These are phyloP conservation scores for Scortum barcoo DNA, from an alignment of 2,113 vertebrate species.

Conservation along the genomic window DNA sequence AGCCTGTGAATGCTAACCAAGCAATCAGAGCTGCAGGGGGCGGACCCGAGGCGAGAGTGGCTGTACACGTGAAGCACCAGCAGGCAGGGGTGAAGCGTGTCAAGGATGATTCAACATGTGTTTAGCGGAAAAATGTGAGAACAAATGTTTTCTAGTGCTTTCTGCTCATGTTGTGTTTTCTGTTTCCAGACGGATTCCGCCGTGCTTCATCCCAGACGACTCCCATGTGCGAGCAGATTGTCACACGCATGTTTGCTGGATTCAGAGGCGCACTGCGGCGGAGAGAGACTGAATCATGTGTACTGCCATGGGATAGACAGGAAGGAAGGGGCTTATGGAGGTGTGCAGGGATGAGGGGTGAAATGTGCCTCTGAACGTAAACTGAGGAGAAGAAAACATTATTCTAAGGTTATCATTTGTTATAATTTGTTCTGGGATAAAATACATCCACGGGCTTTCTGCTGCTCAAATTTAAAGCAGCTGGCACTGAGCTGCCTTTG, in stretches of 20 bases:
- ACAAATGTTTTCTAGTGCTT: conserved; percentile 4
- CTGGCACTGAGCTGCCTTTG: background rate
- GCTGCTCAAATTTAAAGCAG: background rate
- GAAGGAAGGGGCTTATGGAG: conserved; percentile 1
- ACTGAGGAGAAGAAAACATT: background rate
- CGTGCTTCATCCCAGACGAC: background rate
- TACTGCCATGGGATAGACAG: conserved; percentile 14
- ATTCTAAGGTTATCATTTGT: background rate
- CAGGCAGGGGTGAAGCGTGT: conserved; percentile 49
- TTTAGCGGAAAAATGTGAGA: conserved; percentile 32
- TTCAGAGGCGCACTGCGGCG: background rate
- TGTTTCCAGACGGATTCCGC: rapidly evolving
- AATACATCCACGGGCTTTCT: background rate
- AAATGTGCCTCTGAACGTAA: conserved; percentile 10
- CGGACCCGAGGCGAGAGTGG: conserved; percentile 49
- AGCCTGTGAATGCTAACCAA: conserved; percentile 60
- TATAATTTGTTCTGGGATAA: background rate
- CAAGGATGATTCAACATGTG: conserved; percentile 72
- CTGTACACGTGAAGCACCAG: conserved; percentile 69
- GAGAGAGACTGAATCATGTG: conserved; percentile 42
- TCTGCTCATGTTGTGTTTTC: conserved; percentile 19
- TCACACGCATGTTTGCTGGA: conserved; percentile 4
- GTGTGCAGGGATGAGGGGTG: background rate
- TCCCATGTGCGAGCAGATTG: conserved; percentile 40
- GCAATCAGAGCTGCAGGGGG: conserved; percentile 68